Conservation (phyloP, 2,888 invertebrate species). For the Agonopterix heracliana region DNA sequence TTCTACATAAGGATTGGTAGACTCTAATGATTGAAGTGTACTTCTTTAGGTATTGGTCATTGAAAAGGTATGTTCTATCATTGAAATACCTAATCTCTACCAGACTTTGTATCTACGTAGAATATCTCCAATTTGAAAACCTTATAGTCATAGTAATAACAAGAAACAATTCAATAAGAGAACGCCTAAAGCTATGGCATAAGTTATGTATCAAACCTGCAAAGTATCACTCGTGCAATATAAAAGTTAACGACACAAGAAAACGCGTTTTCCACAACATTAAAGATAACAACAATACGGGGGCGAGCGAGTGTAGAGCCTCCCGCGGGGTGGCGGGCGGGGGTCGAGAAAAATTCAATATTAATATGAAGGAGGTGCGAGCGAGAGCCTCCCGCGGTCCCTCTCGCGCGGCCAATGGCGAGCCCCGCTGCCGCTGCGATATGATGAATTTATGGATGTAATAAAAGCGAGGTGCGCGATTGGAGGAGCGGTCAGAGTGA, state of each 20-base stretch:
- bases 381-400: conserved; percentile 70
- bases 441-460: conserved; percentile 91
- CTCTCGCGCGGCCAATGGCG: conserved; percentile 75
- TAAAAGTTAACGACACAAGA: conserved; percentile 78
- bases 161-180: too few relatives aligned
- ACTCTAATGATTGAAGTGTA: too few relatives aligned
- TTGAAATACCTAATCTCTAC: too few relatives aligned
- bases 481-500: conserved; percentile 76
- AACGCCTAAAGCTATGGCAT: conserved; percentile 24
- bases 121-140: too few relatives aligned
- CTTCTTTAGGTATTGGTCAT: too few relatives aligned
- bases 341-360: conserved; percentile 86
- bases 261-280: conserved; percentile 78
- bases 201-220: conserved; percentile 71
- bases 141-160: too few relatives aligned
- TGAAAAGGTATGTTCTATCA: too few relatives aligned
- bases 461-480: conserved; percentile 82
- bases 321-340: conserved; percentile 71
- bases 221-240: conserved; percentile 76
- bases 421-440: conserved; percentile 73
- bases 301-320: conserved; percentile 75
- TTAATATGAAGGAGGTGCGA: conserved; percentile 85
- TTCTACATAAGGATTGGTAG: too few relatives aligned
- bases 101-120: too few relatives aligned
- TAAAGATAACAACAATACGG: conserved; percentile 77